Evolutionary conservation across 2,888 invertebrate genomes (phyloP).

Genomic region (Dynastes hyllus): DNA sequence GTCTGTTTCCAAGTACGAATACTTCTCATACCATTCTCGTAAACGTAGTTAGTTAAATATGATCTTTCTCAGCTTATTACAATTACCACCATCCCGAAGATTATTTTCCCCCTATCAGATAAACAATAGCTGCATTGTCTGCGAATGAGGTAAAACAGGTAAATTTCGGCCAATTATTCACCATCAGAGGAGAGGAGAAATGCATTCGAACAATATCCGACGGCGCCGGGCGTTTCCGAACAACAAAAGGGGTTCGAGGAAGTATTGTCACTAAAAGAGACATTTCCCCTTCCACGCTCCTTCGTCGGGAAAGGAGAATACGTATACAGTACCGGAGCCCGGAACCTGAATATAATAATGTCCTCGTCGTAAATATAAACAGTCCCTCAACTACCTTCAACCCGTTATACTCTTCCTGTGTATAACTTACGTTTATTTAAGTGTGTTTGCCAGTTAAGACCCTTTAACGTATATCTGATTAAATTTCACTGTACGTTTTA

Average conservation of each 20-base stretch:
- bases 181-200: not conserved
- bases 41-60: too few species aligned
- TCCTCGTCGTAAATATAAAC: slow-evolving; percentile 43
- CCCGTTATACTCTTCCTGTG: slow-evolving; percentile 18
- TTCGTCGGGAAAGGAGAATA: not conserved
- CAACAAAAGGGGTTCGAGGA: not conserved
- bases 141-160: too few species aligned
- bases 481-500: slow-evolving; percentile 26
- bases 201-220: slow-evolving; percentile 1
- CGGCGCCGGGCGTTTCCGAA: not conserved
- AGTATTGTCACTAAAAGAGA: slow-evolving; percentile 10
- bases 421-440: slow-evolving; percentile 30
- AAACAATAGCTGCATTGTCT: too few species aligned
- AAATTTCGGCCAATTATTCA: too few species aligned
- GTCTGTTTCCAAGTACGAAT: too few species aligned
- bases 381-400: slow-evolving; percentile 33
- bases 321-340: too few species aligned
- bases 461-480: slow-evolving; percentile 26
- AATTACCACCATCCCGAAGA: too few species aligned
- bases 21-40: too few species aligned
- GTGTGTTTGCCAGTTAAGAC: slow-evolving; percentile 40
- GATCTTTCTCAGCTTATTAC: too few species aligned
- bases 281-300: not conserved
- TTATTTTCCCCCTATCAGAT: too few species aligned
- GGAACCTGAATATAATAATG: slow-evolving; percentile 24